Percentiles rank a stretch among this genome's conserved stretches.
Evolutionary conservation across 2,113 vertebrate species (phyloP).

Genomic region (Chloropsis hardwickii): DNA sequence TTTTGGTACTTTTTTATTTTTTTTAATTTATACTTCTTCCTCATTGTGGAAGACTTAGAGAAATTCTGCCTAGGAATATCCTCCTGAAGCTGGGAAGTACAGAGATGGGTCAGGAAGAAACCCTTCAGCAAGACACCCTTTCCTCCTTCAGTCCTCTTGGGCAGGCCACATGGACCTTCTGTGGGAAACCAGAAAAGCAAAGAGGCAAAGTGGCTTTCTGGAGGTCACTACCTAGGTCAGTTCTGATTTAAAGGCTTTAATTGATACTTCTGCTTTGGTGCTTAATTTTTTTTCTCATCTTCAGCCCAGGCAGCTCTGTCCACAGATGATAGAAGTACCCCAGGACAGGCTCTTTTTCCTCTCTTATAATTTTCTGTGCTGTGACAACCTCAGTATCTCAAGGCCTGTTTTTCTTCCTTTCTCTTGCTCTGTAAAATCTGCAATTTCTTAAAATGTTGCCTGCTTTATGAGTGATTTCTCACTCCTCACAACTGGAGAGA

Average conservation of each 20-base stretch:
- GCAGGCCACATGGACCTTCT: neutral
- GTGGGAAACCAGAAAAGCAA: neutral
- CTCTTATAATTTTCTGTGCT: neutral
- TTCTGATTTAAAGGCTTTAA: neutral
- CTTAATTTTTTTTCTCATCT: neutral
- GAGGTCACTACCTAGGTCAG: neutral
- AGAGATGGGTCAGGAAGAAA: neutral
- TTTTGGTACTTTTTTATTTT: too few species aligned
- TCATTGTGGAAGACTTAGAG: neutral
- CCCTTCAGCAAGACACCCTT: neutral
- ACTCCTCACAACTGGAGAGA: slow-evolving; percentile 9
- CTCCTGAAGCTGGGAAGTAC: neutral
- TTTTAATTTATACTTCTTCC: neutral
- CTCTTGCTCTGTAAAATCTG: neutral
- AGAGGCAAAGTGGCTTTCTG: neutral
- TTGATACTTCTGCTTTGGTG: neutral
- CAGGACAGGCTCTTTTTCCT: neutral
- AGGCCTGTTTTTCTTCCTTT: neutral
- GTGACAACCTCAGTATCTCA: neutral
- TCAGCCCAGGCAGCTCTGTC: neutral
- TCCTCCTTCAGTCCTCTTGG: neutral
- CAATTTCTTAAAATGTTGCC: slow-evolving; percentile 4
- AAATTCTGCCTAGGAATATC: neutral
- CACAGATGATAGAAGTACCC: neutral
- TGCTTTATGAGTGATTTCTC: slow-evolving; percentile 19